Evolutionary conservation across 2,797 vertebrate genomes (phyloP).

Genomic region (Sebastes flavidus): DNA sequence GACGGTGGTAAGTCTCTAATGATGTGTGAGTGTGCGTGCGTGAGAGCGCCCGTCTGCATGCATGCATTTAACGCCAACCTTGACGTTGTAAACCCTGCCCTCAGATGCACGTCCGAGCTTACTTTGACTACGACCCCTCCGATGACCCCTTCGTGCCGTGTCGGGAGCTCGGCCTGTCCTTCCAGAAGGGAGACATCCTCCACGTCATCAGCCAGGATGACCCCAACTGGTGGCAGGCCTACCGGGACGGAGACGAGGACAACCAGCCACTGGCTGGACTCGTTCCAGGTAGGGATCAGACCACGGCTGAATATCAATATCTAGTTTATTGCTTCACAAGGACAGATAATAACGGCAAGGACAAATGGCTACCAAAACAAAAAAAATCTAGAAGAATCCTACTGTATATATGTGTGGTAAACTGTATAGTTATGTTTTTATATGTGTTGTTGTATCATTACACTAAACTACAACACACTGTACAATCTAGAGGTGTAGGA

Average conservation of each 20-base stretch:
- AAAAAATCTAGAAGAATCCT: background rate
- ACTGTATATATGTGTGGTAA: background rate
- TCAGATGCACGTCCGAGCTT: slow-evolving; percentile 95
- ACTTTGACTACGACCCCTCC: slow-evolving; percentile 98
- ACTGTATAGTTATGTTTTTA: background rate
- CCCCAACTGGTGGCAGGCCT: slow-evolving; percentile 99
- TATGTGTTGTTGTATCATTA: too few species aligned
- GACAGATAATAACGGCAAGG: background rate
- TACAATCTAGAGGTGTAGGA: too few species aligned
- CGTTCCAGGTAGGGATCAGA: slow-evolving; percentile 87
- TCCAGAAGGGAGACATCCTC: slow-evolving; percentile 98
- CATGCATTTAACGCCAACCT: background rate
- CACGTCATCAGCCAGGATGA: slow-evolving; percentile 98
- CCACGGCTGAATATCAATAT: slow-evolving; percentile 9
- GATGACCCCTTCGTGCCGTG: slow-evolving; percentile 98
- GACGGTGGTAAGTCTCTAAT: slow-evolving; percentile 89
- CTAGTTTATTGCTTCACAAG: slow-evolving; percentile 1
- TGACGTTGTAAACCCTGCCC: slow-evolving; percentile 37
- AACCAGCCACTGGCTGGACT: slow-evolving; percentile 97
- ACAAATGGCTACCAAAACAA: background rate
- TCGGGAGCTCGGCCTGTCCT: slow-evolving; percentile 94
- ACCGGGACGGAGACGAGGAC: slow-evolving; percentile 97
- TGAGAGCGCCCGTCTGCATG: slow-evolving; percentile 22
- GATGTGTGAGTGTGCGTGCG: background rate
- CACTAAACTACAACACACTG: too few species aligned